These are phyloP conservation scores for Lonchura striata DNA, from an alignment of 2,113 vertebrate genomes.

Conservation along the genomic window DNA sequence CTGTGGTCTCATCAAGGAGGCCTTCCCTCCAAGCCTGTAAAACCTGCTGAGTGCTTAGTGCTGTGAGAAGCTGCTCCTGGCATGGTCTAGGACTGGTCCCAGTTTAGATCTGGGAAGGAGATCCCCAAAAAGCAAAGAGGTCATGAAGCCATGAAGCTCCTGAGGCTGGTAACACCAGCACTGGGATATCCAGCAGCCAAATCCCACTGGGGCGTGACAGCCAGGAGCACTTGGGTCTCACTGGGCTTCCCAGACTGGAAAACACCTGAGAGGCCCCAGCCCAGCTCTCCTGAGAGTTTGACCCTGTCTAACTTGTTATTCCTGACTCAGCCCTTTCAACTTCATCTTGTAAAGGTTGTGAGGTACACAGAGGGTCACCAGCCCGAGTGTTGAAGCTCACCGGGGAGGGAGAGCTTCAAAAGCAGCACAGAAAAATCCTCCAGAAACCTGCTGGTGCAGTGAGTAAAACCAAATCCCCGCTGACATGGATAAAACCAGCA, in stretches of 20 bases:
- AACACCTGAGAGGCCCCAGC: not conserved
- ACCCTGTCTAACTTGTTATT: not conserved
- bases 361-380: conserved; percentile 30
- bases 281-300: not conserved
- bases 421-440: not conserved
- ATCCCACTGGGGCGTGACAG: rapidly evolving
- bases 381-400: not conserved
- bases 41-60: not conserved
- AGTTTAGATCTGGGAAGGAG: not conserved
- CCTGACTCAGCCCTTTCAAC: not conserved
- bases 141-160: not conserved
- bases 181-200: not conserved
- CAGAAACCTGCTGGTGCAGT: not conserved
- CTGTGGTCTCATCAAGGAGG: not conserved
- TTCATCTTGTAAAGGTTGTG: not conserved
- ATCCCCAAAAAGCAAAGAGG: not conserved
- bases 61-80: not conserved
- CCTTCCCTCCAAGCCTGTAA: not conserved
- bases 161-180: not conserved
- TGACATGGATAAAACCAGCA: not conserved
- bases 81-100: not conserved
- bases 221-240: not conserved
- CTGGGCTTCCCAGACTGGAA: not conserved
- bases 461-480: not conserved
- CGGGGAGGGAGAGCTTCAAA: conserved; percentile 35